Conservation (phyloP, 1,140 invertebrate species). For the Calephelis virginiensis region DNA sequence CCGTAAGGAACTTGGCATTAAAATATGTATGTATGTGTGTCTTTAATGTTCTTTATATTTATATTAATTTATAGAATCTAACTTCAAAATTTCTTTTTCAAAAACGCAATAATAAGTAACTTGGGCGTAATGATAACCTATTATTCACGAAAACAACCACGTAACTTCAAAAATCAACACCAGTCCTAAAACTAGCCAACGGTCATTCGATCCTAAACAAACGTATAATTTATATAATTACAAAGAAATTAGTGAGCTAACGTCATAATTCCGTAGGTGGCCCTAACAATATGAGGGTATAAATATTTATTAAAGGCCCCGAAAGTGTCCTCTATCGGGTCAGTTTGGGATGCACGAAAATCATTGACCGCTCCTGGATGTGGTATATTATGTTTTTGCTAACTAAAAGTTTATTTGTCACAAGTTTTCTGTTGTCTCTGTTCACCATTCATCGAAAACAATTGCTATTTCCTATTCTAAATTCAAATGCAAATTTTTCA, state of each 20-base stretch:
- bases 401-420: not conserved
- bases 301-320: slow-evolving; percentile 67
- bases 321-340: slow-evolving; percentile 62
- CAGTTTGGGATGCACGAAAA: slow-evolving; percentile 35
- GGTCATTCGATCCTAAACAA: slow-evolving; percentile 45
- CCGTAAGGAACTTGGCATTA: too few relatives aligned
- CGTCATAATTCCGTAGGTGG: slow-evolving; percentile 45
- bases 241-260: slow-evolving; percentile 39
- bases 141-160: not conserved
- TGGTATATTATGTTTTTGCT: slow-evolving; percentile 22
- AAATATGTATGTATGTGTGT: too few relatives aligned
- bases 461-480: too few relatives aligned
- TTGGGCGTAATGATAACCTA: not conserved
- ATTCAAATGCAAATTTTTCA: too few relatives aligned
- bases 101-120: too few relatives aligned
- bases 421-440: too few relatives aligned
- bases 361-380: slow-evolving; percentile 33
- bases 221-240: slow-evolving; percentile 64
- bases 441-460: too few relatives aligned
- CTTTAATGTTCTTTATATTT: too few relatives aligned
- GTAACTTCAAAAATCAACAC: slow-evolving; percentile 16
- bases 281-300: slow-evolving; percentile 56
- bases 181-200: slow-evolving; percentile 30
- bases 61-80: too few relatives aligned
- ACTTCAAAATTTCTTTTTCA: too few relatives aligned